Evolutionary conservation across 1,140 invertebrate species (phyloP), one percentile per base, ranked within the genome.

Genomic region (Cotesia glomerata): DNA sequence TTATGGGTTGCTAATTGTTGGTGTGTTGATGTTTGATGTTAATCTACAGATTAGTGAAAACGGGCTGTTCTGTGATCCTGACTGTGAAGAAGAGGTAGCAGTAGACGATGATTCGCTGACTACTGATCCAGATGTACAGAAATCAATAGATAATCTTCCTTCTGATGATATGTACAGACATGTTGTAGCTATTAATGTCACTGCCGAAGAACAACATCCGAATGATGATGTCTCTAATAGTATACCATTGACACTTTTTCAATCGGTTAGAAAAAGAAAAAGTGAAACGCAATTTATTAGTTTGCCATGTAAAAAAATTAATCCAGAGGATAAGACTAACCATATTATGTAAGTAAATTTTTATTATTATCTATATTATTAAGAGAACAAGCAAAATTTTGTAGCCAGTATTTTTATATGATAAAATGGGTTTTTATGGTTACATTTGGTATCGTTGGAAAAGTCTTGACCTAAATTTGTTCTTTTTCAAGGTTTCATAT

Each of bases 231-330:
- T 75, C 80, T 64, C 81, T 83, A 84, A 78, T 9, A 84, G 80
- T 54, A 81, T 85, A 74, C 81, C 84, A 70, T 74, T 82, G 65
- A 81, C 85, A 58, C 75, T 82, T 54, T 79, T 83, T 39, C 82
- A 85, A 69, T 78, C 81, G 18, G 78, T 83, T 69, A 84, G 85
- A 58, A 87, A 87, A 75, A 81, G 86, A 62, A 87, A 86, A 76
- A 85, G 81, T 69, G 85, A 85, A 71, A 80, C 81, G 61, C 85
- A 87, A 52, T 78, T 78, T 61, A 59, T 67, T 14, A 86, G 73
- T 76, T 80, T 85, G 77, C 85, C 86, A 13, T 86, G 85, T 79
- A 87, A 85, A 78, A 85, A 85, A 32, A 77, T 79, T 69, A 83
- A 76, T 71, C 78, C 83, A 7, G 82, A 84, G 39, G 82, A 84